phyloP scores from a whole-genome alignment of 2,113 vertebrate species.

The Bos taurus region ARS-UCD2.0 NC_037334.1:6667001-6667500 shows the following conservation, averaged over 20 bases:
- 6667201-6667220: not conserved
- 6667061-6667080: not conserved
- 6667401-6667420: not conserved
- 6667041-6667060: not conserved
- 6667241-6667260: not conserved
- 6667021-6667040: not conserved
- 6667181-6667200: not conserved
- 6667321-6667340: not conserved
- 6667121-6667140: not conserved
- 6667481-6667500: not conserved
- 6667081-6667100: not conserved
- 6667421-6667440: not conserved
- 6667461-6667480: not conserved
- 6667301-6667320: not conserved
- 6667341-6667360: not conserved
- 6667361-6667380: not conserved
- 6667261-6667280: not conserved
- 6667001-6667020: not conserved
- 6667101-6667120: not conserved
- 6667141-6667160: not conserved
- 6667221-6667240: not conserved
- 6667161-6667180: not conserved
- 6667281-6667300: not conserved
- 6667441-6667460: not conserved
- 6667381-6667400: not conserved